Evolutionary conservation across 2,113 vertebrate species (phyloP).

Genomic region (rabbit (Oryctolagus cuniculus)): mOryCun1.1 NC_091435.1:141732501-141733000

Average conservation of each 20-base stretch:
- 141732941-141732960: background rate
- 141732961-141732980: background rate
- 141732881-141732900: background rate
- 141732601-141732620: background rate
- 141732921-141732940: background rate
- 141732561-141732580: background rate
- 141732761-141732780: background rate
- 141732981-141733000: background rate
- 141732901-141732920: background rate
- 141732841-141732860: background rate
- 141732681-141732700: background rate
- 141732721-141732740: background rate
- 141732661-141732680: background rate
- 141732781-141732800: background rate
- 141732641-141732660: slow-evolving; percentile 17
- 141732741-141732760: background rate
- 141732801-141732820: background rate
- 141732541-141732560: background rate
- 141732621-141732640: background rate
- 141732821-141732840: background rate
- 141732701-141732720: background rate
- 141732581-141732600: background rate
- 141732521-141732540: background rate
- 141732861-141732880: background rate
- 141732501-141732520: background rate